Conservation (phyloP, 1,140 invertebrate genomes). For the Carposina sasakii region DNA sequence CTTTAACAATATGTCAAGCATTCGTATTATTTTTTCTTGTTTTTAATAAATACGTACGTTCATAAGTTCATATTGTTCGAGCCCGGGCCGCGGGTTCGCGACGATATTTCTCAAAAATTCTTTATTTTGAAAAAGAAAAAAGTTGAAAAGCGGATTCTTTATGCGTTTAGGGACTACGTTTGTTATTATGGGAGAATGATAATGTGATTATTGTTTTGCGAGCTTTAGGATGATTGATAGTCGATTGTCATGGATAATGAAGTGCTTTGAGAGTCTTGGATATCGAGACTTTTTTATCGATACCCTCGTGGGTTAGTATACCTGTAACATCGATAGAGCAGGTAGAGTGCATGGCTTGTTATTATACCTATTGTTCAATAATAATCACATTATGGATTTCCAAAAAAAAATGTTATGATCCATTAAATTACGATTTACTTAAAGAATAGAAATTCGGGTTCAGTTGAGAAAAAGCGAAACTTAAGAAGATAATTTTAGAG, state of each 20-base stretch:
- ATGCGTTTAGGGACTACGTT: slow-evolving; percentile 65
- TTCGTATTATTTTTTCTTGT: slow-evolving; percentile 56
- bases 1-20: slow-evolving; percentile 69
- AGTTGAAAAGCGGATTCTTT: slow-evolving; percentile 60
- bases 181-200: slow-evolving; percentile 70
- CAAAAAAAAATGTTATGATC: no score
- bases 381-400: no score
- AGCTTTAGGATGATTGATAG: slow-evolving; percentile 62
- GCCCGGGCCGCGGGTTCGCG: slow-evolving; percentile 45
- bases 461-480: no score
- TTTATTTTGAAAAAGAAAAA: slow-evolving; percentile 57
- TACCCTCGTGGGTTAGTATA: no score
- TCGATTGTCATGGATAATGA: slow-evolving; percentile 68
- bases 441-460: no score
- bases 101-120: slow-evolving; percentile 62
- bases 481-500: no score
- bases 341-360: no score
- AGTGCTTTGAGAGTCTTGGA: no score
- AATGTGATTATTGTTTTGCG: slow-evolving; percentile 73
- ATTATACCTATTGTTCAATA: no score
- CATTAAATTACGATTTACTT: no score
- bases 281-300: no score
- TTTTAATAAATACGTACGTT: slow-evolving; percentile 66
- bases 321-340: no score
- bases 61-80: slow-evolving; percentile 69